Evolutionary conservation across 2,113 vertebrate species (phyloP).

Genomic region (Theristicus caerulescens): DNA sequence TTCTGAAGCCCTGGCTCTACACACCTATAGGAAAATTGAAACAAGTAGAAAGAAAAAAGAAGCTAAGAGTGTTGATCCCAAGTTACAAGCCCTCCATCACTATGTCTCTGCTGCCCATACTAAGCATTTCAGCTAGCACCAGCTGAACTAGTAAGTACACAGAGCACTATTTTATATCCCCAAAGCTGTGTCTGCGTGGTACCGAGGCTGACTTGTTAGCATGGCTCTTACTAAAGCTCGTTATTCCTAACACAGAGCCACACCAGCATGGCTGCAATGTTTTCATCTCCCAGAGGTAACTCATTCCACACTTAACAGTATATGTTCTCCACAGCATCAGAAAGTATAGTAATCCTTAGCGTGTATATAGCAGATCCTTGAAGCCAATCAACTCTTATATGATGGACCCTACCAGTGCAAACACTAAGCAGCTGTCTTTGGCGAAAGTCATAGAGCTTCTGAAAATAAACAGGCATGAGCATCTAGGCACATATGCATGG

Average conservation of each 20-base stretch:
- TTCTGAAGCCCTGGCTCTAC: neutral
- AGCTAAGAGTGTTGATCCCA: neutral
- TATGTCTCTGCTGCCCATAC: neutral
- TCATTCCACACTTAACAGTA: neutral
- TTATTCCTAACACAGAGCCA: neutral
- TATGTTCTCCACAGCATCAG: neutral
- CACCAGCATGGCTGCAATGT: neutral
- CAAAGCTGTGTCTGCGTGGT: neutral
- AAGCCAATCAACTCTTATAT: neutral
- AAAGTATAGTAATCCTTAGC: neutral
- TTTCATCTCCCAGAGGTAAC: neutral
- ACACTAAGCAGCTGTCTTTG: neutral
- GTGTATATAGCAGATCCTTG: neutral
- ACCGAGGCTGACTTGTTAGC: neutral
- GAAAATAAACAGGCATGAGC: neutral
- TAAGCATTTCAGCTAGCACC: neutral
- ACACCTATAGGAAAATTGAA: neutral
- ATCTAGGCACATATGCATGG: neutral
- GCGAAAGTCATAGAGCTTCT: neutral
- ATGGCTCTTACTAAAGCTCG: neutral
- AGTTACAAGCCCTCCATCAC: neutral
- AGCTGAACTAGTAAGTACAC: neutral
- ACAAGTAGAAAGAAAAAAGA: neutral
- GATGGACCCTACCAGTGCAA: neutral
- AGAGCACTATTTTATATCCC: neutral